Evolutionary conservation across 2,113 vertebrate genomes (phyloP), one percentile per base, ranked within the genome.

Genomic region (Bostrychus sinensis): DNA sequence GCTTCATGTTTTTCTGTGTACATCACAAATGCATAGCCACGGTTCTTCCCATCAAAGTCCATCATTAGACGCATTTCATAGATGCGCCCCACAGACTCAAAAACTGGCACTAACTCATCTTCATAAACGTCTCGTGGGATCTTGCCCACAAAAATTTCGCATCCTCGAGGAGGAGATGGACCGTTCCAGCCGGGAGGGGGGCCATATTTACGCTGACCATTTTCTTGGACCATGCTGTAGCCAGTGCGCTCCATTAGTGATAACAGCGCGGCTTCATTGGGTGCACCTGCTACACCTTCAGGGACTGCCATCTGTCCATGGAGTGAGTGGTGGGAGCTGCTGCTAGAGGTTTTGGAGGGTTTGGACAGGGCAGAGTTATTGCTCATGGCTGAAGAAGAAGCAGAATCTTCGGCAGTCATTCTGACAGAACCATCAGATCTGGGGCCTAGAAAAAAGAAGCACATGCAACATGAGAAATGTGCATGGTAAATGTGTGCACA

Each of bases 41-140:
- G 92, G 88, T 99, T 99, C 89, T 98, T 98, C 42, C 97, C 97
- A 0, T 99, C 97, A 7, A 99, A 99, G 89, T 99, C 97, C 97
- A 98, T 98, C 97, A 99, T 99, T 62, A 99, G 86, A 12, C 97
- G 96, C 95, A 99, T 96, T 91, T 99, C 97, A 0, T 98, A 99
- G 91, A 99, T 98, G 65, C 94, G 94, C 5, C 97, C 97, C 0
- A 95, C 94, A 0, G 93, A 75, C 89, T 98, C 97, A 1, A 99
- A 98, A 62, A 98, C 95, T 0, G 97, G 97, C 37, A 99, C 97
- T 0, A 99, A 89, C 87, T 99, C 97, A 8, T 99, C 97, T 77
- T 99, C 97, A 0, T 98, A 99, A 62, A 99, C 96, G 0, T 98
- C 97, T 0, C 97, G 94, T 0, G 97, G 97, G 77, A 99, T 98